Percentiles rank a stretch among this genome's conserved stretches.
phyloP scores from a whole-genome alignment of 2,797 vertebrate species.

The Myotis vivesi region DNA sequence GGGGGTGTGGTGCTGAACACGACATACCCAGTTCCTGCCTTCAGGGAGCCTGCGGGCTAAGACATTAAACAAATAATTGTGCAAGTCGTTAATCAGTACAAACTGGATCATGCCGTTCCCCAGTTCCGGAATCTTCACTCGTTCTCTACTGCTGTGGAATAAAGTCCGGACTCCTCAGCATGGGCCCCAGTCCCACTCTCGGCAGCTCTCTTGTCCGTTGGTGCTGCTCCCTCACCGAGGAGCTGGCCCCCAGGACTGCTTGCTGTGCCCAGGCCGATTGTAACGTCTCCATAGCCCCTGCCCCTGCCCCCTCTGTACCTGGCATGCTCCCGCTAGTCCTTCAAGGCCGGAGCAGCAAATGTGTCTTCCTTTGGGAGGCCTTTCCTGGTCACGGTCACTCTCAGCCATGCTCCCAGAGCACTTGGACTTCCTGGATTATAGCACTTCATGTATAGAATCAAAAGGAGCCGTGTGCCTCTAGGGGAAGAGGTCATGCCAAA shows the following conservation, averaged over 20 bases:
- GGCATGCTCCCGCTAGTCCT: neutral
- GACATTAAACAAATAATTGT: neutral
- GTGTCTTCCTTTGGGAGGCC: neutral
- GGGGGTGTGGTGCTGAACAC: neutral
- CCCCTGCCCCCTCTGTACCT: neutral
- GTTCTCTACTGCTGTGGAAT: neutral
- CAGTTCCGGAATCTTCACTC: neutral
- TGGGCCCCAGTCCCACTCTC: neutral
- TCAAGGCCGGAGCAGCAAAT: neutral
- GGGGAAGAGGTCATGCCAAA: neutral
- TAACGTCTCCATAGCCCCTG: neutral
- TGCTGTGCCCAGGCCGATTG: neutral
- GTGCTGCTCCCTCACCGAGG: neutral
- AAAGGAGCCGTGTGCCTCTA: neutral
- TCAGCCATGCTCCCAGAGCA: neutral
- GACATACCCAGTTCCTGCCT: neutral
- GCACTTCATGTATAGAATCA: neutral
- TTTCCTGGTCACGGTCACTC: neutral
- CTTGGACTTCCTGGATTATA: neutral
- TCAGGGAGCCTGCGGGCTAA: neutral
- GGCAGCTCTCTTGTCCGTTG: neutral
- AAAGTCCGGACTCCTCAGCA: neutral
- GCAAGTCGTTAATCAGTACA: neutral
- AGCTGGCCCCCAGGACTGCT: neutral
- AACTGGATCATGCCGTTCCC: neutral